phyloP scores from a whole-genome alignment of 2,113 vertebrate genomes.

The Neotragus pygmaeus region DNA sequence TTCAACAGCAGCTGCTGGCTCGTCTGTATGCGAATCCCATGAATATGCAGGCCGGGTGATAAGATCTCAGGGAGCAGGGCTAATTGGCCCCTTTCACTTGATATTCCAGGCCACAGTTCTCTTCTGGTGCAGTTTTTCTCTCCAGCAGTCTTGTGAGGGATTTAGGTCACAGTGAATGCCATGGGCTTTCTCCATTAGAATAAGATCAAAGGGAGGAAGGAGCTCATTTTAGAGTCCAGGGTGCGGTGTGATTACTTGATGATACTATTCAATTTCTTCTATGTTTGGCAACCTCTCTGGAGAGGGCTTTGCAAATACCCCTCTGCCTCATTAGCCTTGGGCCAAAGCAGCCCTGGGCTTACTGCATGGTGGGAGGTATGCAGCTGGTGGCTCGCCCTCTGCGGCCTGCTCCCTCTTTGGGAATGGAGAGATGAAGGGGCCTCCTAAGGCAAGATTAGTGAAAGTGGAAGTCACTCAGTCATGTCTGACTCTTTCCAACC shows the following conservation, averaged over 20 bases:
- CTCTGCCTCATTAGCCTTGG: not conserved
- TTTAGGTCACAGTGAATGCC: slow-evolving; percentile 18
- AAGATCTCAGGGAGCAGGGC: slow-evolving; percentile 39
- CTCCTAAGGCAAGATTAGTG: not conserved
- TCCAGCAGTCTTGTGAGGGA: slow-evolving; percentile 28
- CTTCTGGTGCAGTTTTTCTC: not conserved
- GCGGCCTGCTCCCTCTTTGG: not conserved
- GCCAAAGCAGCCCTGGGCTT: not conserved
- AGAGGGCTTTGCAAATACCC: not conserved
- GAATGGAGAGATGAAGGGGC: not conserved
- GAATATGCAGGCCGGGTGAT: slow-evolving; percentile 44
- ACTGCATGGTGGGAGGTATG: not conserved
- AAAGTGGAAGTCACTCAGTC: not conserved
- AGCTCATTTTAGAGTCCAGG: not conserved
- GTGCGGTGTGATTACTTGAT: not conserved
- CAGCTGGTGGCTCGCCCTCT: not conserved
- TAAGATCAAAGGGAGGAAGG: slow-evolving; percentile 44
- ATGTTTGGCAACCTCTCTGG: slow-evolving; percentile 25
- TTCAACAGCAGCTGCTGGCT: slow-evolving; percentile 38
- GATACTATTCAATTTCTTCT: slow-evolving; percentile 33
- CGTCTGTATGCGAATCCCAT: slow-evolving; percentile 3
- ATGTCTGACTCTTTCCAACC: fast-evolving
- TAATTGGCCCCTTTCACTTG: slow-evolving; percentile 23
- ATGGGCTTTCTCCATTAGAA: slow-evolving; percentile 26
- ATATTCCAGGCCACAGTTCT: not conserved